A percentile compares a stretch with the other conserved stretches of the same genome.
These are phyloP conservation scores for Pandemis corylana DNA, from an alignment of 2,888 invertebrate genomes.

Conservation along the genomic window DNA sequence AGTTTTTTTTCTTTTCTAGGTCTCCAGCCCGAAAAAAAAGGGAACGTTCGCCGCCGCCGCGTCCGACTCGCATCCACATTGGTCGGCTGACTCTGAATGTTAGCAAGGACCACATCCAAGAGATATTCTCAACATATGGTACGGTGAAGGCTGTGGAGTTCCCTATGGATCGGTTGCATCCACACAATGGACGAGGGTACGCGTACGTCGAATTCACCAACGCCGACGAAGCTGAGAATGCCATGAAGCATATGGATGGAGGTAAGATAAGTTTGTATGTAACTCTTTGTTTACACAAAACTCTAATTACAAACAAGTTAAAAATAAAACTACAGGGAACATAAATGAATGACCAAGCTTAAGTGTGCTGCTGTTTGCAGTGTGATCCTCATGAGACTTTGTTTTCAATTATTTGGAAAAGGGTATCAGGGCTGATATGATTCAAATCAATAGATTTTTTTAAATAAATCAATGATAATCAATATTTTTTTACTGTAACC, in stretches of 20 bases:
- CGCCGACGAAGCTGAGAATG: constrained; percentile 98
- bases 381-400: no score
- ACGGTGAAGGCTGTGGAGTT: constrained; percentile 95
- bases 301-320: no score
- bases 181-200: constrained; percentile 95
- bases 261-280: constrained; percentile 78
- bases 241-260: constrained; percentile 99
- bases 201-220: constrained; percentile 98
- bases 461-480: no score
- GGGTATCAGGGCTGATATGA: no score
- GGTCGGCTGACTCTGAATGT: constrained; percentile 97
- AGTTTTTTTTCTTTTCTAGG: constrained; percentile 58
- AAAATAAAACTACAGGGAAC: no score
- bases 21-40: constrained; percentile 88
- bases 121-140: constrained; percentile 96
- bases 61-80: constrained; percentile 97
- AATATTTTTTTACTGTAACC: no score
- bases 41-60: constrained; percentile 94
- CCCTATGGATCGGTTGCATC: constrained; percentile 94
- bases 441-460: no score
- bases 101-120: constrained; percentile 94
- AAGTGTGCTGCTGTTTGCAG: no score
- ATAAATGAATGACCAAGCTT: no score
- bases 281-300: no score
- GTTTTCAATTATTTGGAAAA: no score